Percentiles rank a stretch among this genome's conserved stretches.
Evolutionary conservation across 2,888 invertebrate species (phyloP).

Genomic region (Limnephilus rhombicus): DNA sequence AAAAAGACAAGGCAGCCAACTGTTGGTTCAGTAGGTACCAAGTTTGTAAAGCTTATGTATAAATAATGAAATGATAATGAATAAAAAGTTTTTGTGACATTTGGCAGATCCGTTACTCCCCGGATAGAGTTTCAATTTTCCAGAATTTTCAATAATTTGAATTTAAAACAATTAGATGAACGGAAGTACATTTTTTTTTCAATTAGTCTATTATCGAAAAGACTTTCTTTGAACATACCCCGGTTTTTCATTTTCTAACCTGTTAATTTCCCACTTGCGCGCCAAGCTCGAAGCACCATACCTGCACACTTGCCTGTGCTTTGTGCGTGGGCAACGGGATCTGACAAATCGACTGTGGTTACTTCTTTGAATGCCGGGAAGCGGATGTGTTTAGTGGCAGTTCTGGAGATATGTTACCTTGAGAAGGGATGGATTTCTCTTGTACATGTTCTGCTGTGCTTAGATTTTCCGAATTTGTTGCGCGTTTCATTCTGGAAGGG

Average conservation of each 20-base stretch:
- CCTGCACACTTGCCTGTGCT: neutral
- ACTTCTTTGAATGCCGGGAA: constrained; percentile 18
- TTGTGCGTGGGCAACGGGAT: constrained; percentile 3
- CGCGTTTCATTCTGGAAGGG: neutral
- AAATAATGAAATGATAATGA: too few relatives aligned
- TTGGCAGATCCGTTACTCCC: too few relatives aligned
- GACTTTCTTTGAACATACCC: neutral
- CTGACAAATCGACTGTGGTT: constrained; percentile 51
- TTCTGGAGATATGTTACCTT: constrained; percentile 35
- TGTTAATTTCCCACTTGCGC: constrained; percentile 61
- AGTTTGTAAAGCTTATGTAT: too few relatives aligned
- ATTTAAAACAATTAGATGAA: too few relatives aligned
- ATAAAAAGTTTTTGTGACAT: too few relatives aligned
- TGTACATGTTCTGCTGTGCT: neutral
- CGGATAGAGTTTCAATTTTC: too few relatives aligned
- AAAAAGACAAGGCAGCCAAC: too few relatives aligned
- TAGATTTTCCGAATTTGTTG: neutral
- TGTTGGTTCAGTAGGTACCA: too few relatives aligned
- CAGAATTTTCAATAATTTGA: too few relatives aligned
- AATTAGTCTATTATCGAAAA: too few relatives aligned
- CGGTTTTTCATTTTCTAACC: constrained; percentile 52
- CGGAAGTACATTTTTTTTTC: too few relatives aligned
- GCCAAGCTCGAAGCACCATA: constrained; percentile 37
- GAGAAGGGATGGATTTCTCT: constrained; percentile 2
- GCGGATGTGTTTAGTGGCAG: constrained; percentile 49